Evolutionary conservation across 1,140 invertebrate species (phyloP).

Genomic region (Nilaparvata lugens): DNA sequence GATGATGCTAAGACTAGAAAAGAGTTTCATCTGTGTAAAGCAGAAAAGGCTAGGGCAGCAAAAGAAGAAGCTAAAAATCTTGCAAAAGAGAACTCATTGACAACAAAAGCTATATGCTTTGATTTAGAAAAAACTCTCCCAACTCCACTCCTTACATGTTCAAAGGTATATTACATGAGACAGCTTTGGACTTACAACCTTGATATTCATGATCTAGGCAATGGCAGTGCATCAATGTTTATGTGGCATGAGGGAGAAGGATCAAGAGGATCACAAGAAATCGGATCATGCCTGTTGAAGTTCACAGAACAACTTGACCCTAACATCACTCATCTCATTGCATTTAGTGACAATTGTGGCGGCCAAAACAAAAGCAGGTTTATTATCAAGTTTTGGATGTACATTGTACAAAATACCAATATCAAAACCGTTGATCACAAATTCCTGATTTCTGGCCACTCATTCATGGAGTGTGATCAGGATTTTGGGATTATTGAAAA

Average conservation of each 20-base stretch:
- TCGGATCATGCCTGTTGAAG: constrained; percentile 19
- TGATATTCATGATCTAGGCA: constrained; percentile 16
- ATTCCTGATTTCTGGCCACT: no score
- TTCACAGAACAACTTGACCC: constrained; percentile 11
- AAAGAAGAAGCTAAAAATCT: not conserved
- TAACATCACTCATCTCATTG: constrained; percentile 4
- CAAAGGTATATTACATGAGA: constrained; percentile 8
- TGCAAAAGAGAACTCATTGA: not conserved
- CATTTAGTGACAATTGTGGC: no score
- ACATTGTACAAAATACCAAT: constrained; percentile 18
- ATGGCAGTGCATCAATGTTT: constrained; percentile 16
- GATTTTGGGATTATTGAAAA: constrained; percentile 17
- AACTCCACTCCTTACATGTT: constrained; percentile 10
- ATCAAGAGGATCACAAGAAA: constrained; percentile 17
- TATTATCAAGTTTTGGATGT: constrained; percentile 21
- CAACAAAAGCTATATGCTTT: no score
- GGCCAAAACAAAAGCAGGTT: constrained; percentile 16
- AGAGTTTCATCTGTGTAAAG: not conserved
- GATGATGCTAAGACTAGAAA: not conserved
- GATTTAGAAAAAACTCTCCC: constrained; percentile 16
- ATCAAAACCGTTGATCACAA: constrained; percentile 19
- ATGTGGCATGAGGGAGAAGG: constrained; percentile 21
- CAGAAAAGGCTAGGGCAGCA: not conserved
- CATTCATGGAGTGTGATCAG: constrained; percentile 22
- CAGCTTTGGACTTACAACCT: no score